Evolutionary conservation across 2,888 invertebrate genomes (phyloP).

Genomic region (Phania funesta): DNA sequence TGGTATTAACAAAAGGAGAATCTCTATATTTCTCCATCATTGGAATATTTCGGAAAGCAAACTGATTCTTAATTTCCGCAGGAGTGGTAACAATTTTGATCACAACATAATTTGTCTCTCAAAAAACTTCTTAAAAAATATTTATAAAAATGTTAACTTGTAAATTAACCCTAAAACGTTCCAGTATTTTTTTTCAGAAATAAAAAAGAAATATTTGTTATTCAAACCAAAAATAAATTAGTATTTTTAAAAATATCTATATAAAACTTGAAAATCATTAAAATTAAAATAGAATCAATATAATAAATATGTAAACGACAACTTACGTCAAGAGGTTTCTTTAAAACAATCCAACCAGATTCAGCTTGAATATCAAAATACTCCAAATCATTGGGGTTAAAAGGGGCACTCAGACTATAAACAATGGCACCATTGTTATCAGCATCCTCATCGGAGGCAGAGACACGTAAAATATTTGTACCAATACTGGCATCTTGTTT

Average conservation of each 20-base stretch:
- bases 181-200: constrained; percentile 24
- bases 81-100: not conserved
- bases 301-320: constrained; percentile 74
- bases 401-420: constrained; percentile 93
- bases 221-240: constrained; percentile 32
- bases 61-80: no score
- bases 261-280: constrained; percentile 21
- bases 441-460: constrained; percentile 98
- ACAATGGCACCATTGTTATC: constrained; percentile 97
- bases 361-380: constrained; percentile 98
- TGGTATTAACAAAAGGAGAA: no score
- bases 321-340: constrained; percentile 98
- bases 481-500: constrained; percentile 98
- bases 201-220: constrained; percentile 25
- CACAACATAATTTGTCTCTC: not conserved
- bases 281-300: constrained; percentile 20
- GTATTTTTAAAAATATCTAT: not conserved
- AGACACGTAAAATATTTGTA: constrained; percentile 95
- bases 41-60: no score
- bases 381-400: constrained; percentile 93
- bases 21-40: no score
- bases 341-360: constrained; percentile 97
- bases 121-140: not conserved
- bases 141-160: not conserved
- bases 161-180: not conserved